These are phyloP conservation scores for Taenioides sp. DNA, from an alignment of 2,797 vertebrate species.

Conservation along the genomic window DNA sequence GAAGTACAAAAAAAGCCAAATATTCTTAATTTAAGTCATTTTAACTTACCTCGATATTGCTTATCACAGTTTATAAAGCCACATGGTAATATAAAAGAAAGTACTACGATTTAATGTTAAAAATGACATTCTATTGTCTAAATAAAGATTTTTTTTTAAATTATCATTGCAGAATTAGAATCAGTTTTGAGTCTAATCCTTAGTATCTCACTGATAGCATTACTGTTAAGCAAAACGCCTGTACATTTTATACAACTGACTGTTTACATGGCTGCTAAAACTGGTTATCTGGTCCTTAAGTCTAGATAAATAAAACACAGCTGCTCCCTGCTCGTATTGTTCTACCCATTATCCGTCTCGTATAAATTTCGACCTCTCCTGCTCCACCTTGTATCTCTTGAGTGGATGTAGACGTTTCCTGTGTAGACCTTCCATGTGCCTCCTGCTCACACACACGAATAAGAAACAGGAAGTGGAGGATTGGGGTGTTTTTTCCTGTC, in stretches of 20 bases:
- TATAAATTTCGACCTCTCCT: conserved; percentile 28
- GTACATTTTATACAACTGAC: neutral
- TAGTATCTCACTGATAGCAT: neutral
- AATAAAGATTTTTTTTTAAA: no score
- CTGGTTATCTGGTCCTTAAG: neutral
- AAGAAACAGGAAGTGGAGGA: conserved; percentile 59
- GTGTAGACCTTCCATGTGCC: conserved; percentile 38
- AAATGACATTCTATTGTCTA: no score
- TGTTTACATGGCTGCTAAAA: neutral
- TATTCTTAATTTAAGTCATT: no score
- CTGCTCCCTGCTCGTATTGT: conserved; percentile 47
- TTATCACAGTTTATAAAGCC: no score
- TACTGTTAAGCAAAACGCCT: neutral
- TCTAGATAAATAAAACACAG: neutral
- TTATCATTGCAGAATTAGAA: no score
- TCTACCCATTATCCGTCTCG: conserved; percentile 27
- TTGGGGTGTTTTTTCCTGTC: conserved; percentile 44
- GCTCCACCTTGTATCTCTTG: conserved; percentile 20
- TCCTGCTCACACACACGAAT: conserved; percentile 40
- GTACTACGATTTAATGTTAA: no score
- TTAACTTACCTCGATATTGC: no score
- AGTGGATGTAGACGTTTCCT: conserved; percentile 20
- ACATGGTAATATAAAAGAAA: no score
- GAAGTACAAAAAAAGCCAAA: no score
- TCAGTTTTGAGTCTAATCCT: no score